These are phyloP conservation scores for Nothocercus nigrocapillus DNA, from an alignment of 2,113 vertebrate genomes.

Conservation along the genomic window DNA sequence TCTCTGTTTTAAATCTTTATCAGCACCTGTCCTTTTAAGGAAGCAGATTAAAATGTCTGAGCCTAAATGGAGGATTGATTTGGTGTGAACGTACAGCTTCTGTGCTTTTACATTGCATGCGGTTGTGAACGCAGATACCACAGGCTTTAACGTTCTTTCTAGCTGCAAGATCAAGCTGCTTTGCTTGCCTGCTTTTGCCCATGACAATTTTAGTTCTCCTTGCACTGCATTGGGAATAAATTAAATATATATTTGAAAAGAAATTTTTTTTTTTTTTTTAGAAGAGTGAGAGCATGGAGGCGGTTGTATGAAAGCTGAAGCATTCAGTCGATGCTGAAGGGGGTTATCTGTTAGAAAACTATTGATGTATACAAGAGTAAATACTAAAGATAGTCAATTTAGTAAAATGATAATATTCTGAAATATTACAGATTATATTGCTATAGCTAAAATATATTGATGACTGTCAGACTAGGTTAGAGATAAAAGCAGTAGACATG, in stretches of 20 bases:
- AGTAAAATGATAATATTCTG: constrained; percentile 40
- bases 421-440: constrained; percentile 35
- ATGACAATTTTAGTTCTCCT: background rate
- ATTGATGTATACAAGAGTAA: background rate
- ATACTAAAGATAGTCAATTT: background rate
- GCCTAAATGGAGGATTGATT: constrained; percentile 39
- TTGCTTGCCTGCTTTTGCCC: background rate
- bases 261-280: background rate
- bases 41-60: constrained; percentile 78
- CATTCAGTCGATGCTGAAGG: background rate
- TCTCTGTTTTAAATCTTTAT: constrained; percentile 76
- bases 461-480: constrained; percentile 47
- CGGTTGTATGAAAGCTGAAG: background rate
- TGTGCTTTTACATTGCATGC: constrained; percentile 15
- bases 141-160: background rate
- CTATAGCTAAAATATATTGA: constrained; percentile 32
- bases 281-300: background rate
- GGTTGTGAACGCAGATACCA: background rate
- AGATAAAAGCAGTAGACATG: constrained; percentile 51
- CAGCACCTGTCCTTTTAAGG: constrained; percentile 71
- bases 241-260: background rate
- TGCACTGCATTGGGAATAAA: background rate
- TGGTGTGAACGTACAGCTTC: constrained; percentile 19
- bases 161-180: background rate
- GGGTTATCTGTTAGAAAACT: background rate